These are phyloP conservation scores for Aphyosemion australe DNA, from an alignment of 2,113 vertebrate species.

Conservation along the genomic window DNA sequence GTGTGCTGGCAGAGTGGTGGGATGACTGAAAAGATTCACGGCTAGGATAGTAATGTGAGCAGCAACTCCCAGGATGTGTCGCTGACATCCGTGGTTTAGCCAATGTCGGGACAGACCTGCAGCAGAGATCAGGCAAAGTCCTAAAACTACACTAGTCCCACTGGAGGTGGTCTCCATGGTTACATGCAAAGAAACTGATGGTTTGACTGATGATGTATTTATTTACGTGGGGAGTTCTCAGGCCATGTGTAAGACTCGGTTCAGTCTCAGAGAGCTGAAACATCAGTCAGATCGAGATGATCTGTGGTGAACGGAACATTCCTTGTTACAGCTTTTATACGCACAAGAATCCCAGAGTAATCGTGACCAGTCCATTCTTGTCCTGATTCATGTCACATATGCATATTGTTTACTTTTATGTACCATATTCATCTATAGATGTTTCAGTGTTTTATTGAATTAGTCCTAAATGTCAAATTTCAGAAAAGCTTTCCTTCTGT, in stretches of 20 bases:
- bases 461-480: background rate
- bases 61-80: slow-evolving; percentile 32
- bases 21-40: slow-evolving; percentile 11
- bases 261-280: slow-evolving; percentile 32
- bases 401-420: slow-evolving; percentile 22
- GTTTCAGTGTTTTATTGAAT: slow-evolving; percentile 1
- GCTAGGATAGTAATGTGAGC: slow-evolving; percentile 16
- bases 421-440: slow-evolving; percentile 4
- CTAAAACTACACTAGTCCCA: slow-evolving; percentile 2
- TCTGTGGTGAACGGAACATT: slow-evolving; percentile 62
- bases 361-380: slow-evolving; percentile 21
- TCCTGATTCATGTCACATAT: slow-evolving; percentile 13
- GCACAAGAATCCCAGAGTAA: slow-evolving; percentile 51
- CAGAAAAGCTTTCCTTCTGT: background rate
- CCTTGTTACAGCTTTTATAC: slow-evolving; percentile 63
- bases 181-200: slow-evolving; percentile 14
- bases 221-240: slow-evolving; percentile 17
- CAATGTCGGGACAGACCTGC: slow-evolving; percentile 20
- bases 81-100: slow-evolving; percentile 27
- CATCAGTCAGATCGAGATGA: slow-evolving; percentile 1
- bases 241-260: slow-evolving; percentile 10
- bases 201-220: slow-evolving; percentile 27
- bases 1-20: slow-evolving; percentile 9
- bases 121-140: slow-evolving; percentile 6
- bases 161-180: slow-evolving; percentile 40